Evolutionary conservation across 1,140 invertebrate species (phyloP).

Genomic region (Neoseiulus cucumeris): DNA sequence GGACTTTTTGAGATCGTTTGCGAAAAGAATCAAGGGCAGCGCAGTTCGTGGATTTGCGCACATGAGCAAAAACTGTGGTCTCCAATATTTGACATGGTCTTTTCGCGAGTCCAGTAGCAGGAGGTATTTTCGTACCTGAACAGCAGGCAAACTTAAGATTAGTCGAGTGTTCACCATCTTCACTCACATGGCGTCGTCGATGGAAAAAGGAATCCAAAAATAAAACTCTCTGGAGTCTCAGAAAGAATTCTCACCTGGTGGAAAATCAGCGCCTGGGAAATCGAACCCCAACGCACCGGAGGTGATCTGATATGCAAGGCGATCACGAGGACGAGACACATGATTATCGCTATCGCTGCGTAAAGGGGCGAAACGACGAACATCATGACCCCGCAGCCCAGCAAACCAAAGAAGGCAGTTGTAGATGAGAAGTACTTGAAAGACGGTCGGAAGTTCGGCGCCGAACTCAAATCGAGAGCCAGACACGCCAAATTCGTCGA

Average conservation of each 20-base stretch:
- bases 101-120: slow-evolving; percentile 83
- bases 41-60: slow-evolving; percentile 72
- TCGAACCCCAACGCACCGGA: slow-evolving; percentile 76
- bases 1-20: slow-evolving; percentile 95
- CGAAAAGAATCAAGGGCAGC: slow-evolving; percentile 81
- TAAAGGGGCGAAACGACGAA: slow-evolving; percentile 83
- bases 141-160: slow-evolving; percentile 10
- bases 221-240: background rate
- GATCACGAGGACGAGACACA: slow-evolving; percentile 63
- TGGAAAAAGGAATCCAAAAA: background rate
- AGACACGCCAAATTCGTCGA: slow-evolving; percentile 88
- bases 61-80: slow-evolving; percentile 85
- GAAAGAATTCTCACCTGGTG: slow-evolving; percentile 51
- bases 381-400: slow-evolving; percentile 79
- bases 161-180: background rate
- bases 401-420: slow-evolving; percentile 62
- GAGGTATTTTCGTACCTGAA: slow-evolving; percentile 77
- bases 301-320: slow-evolving; percentile 80
- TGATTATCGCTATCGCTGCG: slow-evolving; percentile 61
- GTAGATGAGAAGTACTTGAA: slow-evolving; percentile 94
- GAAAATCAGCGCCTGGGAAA: slow-evolving; percentile 94
- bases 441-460: slow-evolving; percentile 89
- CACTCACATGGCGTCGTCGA: background rate
- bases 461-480: slow-evolving; percentile 74
- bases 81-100: slow-evolving; percentile 97